These are phyloP conservation scores for Delphinus delphis DNA, from an alignment of 2,113 vertebrate species.

Conservation along the genomic window DNA sequence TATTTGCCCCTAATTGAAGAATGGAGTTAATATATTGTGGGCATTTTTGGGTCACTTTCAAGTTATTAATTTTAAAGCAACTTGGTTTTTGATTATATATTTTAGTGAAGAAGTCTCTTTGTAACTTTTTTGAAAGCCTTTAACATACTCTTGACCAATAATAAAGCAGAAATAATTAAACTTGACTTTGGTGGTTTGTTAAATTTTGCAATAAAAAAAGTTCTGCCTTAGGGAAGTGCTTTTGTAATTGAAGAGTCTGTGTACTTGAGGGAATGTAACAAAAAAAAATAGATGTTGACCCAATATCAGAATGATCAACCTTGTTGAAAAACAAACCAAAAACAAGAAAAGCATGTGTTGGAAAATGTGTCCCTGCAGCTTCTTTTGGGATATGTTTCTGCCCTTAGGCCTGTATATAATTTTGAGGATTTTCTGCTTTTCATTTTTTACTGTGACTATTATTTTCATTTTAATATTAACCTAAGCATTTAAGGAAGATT, in stretches of 20 bases:
- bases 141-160: conserved; percentile 54
- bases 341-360: background rate
- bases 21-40: background rate
- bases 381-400: conserved; percentile 1
- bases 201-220: conserved; percentile 60
- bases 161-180: conserved; percentile 71
- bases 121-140: conserved; percentile 53
- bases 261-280: background rate
- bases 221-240: conserved; percentile 21
- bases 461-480: conserved; percentile 19
- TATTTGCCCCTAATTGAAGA: conserved; percentile 7
- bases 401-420: background rate
- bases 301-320: background rate
- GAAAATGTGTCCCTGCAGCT: background rate
- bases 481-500: background rate
- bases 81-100: conserved; percentile 55
- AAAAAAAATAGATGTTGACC: background rate
- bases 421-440: background rate
- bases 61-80: conserved; percentile 50
- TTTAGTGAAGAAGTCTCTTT: conserved; percentile 57
- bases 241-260: background rate
- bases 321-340: background rate
- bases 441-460: background rate
- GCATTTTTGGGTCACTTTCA: background rate
- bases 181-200: conserved; percentile 72